Evolutionary conservation across 1,140 invertebrate genomes (phyloP).

Genomic region (Orius insidiosus): DNA sequence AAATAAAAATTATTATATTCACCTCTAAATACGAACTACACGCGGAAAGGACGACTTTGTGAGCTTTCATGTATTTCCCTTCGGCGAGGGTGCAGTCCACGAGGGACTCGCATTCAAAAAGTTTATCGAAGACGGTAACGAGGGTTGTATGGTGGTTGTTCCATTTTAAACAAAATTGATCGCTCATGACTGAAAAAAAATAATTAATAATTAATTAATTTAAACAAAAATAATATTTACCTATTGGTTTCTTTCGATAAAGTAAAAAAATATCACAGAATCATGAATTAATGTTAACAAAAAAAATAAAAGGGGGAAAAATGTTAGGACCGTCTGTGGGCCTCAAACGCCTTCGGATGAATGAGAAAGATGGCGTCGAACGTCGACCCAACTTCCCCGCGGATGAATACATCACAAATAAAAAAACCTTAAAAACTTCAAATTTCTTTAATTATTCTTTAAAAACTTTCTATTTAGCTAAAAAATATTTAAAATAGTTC

Average conservation of each 20-base stretch:
- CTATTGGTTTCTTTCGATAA: constrained; percentile 7
- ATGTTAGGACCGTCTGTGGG: not conserved
- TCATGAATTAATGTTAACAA: constrained; percentile 5
- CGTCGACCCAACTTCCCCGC: not conserved
- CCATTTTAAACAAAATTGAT: constrained; percentile 38
- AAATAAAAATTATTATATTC: constrained; percentile 12
- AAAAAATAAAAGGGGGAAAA: not conserved
- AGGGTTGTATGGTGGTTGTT: constrained; percentile 37
- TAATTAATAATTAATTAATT: not conserved
- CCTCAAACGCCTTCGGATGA: not conserved
- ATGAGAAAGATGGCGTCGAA: constrained; percentile 3
- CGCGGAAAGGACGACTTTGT: constrained; percentile 35
- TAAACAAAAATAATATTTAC: not conserved
- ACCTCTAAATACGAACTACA: constrained; percentile 38
- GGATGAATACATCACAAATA: constrained; percentile 10
- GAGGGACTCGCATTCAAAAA: constrained; percentile 31
- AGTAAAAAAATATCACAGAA: constrained; percentile 11
- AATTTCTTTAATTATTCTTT: no score
- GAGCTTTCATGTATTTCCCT: constrained; percentile 33
- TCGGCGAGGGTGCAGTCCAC: constrained; percentile 39
- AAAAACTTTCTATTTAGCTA: no score
- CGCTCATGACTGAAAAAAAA: constrained; percentile 23
- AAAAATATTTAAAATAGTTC: no score
- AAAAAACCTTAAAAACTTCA: no score
- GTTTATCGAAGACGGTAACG: constrained; percentile 32